Evolutionary conservation across 2,797 vertebrate species (phyloP).

Genomic region (Epinephelus awoara): DNA sequence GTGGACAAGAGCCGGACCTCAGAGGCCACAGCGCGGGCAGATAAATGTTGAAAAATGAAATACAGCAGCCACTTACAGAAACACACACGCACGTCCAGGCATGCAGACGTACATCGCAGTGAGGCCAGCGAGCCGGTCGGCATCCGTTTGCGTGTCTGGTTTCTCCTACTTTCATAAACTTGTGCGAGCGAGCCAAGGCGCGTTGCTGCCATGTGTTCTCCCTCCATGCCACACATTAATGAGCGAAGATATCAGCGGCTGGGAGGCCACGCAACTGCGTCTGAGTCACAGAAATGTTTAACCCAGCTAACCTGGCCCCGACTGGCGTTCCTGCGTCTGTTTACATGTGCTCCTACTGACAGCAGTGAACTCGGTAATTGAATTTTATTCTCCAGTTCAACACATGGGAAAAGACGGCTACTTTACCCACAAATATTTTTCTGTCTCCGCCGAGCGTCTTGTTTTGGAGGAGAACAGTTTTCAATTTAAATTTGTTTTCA

Average conservation of each 20-base stretch:
- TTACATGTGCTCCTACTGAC: conserved; percentile 69
- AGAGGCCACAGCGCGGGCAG: conserved; percentile 70
- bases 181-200: conserved; percentile 57
- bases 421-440: conserved; percentile 71
- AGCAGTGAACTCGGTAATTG: conserved; percentile 59
- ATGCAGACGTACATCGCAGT: conserved; percentile 21
- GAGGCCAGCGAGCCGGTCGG: conserved; percentile 39
- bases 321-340: conserved; percentile 41
- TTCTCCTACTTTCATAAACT: conserved; percentile 66
- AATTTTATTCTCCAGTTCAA: conserved; percentile 63
- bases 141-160: conserved; percentile 80
- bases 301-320: conserved; percentile 47
- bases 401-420: conserved; percentile 66
- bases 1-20: conserved; percentile 67
- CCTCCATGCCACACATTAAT: conserved; percentile 75
- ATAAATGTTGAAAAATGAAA: conserved; percentile 78
- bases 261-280: conserved; percentile 52
- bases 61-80: conserved; percentile 69
- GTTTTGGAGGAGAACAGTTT: conserved; percentile 58
- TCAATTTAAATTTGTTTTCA: conserved; percentile 69
- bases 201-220: conserved; percentile 77
- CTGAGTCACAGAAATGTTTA: conserved; percentile 37
- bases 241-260: conserved; percentile 64
- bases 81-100: conserved; percentile 57
- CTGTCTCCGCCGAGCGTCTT: conserved; percentile 58